A percentile compares a stretch with the other conserved stretches of the same genome.
Evolutionary conservation across 1,140 invertebrate genomes (phyloP).

Genomic region (Phthorimaea operculella): DNA sequence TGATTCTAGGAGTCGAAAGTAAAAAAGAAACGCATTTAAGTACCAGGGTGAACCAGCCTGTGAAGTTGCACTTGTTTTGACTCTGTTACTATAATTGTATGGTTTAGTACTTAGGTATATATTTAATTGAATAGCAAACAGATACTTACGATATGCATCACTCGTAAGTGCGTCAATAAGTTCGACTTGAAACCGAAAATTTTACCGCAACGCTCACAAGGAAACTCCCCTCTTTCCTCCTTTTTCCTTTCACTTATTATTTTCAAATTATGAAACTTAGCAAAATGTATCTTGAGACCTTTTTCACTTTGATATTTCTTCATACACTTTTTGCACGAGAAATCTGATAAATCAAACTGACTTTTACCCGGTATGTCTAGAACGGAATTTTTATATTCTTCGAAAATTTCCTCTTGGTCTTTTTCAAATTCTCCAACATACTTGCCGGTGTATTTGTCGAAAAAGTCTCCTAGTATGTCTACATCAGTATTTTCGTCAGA

Average conservation of each 20-base stretch:
- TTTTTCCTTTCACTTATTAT: constrained; percentile 18
- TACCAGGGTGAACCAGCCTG: too few species aligned
- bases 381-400: constrained; percentile 11
- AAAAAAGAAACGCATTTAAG: too few species aligned
- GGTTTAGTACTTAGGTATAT: too few species aligned
- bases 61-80: too few species aligned
- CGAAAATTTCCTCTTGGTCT: not conserved
- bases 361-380: constrained; percentile 20
- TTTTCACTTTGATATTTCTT: constrained; percentile 57
- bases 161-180: too few species aligned
- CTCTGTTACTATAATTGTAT: too few species aligned
- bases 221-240: too few species aligned
- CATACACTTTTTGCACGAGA: constrained; percentile 56
- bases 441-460: constrained; percentile 11
- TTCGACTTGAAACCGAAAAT: too few species aligned
- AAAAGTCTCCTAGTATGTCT: constrained; percentile 35
- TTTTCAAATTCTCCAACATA: not conserved
- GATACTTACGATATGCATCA: too few species aligned
- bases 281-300: constrained; percentile 58
- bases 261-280: constrained; percentile 52
- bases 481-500: constrained; percentile 19
- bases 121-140: too few species aligned
- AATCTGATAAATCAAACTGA: constrained; percentile 40
- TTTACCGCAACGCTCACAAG: too few species aligned
- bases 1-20: too few species aligned